Conservation (phyloP, 2,113 vertebrate genomes). For the Myiagra hebetior region DNA sequence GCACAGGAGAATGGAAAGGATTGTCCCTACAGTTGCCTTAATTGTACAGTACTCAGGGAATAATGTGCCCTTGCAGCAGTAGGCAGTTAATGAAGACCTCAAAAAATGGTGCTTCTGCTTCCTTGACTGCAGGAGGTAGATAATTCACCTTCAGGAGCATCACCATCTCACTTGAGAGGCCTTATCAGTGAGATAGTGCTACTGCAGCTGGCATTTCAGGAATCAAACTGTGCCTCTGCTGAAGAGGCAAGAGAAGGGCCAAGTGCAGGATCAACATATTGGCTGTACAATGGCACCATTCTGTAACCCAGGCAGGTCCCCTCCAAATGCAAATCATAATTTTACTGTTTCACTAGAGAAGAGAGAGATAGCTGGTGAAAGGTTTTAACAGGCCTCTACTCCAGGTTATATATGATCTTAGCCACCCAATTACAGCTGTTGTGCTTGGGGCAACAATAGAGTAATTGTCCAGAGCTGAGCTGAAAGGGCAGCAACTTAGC, state of each 20-base stretch:
- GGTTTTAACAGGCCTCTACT: neutral
- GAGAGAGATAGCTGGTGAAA: neutral
- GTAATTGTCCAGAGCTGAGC: neutral
- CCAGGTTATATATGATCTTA: neutral
- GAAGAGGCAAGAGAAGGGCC: neutral
- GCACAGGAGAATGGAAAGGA: neutral
- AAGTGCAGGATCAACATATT: fast-evolving
- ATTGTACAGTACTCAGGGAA: neutral
- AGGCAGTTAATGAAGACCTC: neutral
- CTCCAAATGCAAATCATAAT: neutral
- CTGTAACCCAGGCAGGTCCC: neutral
- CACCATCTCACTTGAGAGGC: neutral
- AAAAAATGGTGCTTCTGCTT: neutral
- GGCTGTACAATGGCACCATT: neutral
- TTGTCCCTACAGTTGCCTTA: neutral
- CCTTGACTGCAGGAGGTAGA: neutral
- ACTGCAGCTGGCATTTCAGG: neutral
- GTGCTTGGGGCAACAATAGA: neutral
- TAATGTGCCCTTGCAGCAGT: neutral
- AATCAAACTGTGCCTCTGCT: neutral
- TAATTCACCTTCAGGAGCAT: neutral
- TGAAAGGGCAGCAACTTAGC: neutral
- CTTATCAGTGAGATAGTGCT: neutral
- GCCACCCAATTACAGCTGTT: neutral
- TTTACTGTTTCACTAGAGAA: neutral